These are phyloP conservation scores for Ceryle rudis DNA, from an alignment of 2,797 vertebrate genomes.

Conservation along the genomic window DNA sequence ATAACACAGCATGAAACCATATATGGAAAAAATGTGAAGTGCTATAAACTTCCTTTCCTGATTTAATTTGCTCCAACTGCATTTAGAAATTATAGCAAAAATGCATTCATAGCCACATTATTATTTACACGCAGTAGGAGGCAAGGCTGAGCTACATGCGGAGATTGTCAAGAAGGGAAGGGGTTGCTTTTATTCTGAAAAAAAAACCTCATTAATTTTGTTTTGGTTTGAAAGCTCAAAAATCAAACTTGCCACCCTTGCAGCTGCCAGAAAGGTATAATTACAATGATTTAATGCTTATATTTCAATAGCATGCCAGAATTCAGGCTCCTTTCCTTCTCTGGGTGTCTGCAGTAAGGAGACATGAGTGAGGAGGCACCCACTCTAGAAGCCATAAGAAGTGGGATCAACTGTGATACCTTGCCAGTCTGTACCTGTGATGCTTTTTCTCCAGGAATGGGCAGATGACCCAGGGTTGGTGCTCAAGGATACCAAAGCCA, in stretches of 20 bases:
- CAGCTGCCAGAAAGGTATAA: neutral
- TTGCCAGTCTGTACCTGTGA: neutral
- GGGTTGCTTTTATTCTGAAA: neutral
- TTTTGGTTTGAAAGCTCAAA: constrained; percentile 12
- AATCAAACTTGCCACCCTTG: neutral
- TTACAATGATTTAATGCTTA: neutral
- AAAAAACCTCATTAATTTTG: constrained; percentile 7
- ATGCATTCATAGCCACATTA: neutral
- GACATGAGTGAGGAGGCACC: neutral
- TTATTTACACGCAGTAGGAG: constrained; percentile 22
- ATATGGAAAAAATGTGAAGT: neutral
- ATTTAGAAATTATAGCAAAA: constrained; percentile 35
- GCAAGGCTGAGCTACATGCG: neutral
- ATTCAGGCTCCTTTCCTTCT: neutral
- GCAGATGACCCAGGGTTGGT: neutral
- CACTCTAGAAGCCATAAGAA: neutral
- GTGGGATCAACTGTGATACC: fast-evolving
- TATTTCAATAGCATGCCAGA: neutral
- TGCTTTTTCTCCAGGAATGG: neutral
- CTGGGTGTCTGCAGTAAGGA: neutral
- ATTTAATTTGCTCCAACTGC: constrained; percentile 12
- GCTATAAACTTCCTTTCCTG: constrained; percentile 32
- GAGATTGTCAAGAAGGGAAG: neutral
- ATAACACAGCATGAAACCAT: constrained; percentile 10
- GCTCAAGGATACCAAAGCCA: neutral